phyloP scores from a whole-genome alignment of 1,140 invertebrate genomes.

The Chelonus insularis region DNA sequence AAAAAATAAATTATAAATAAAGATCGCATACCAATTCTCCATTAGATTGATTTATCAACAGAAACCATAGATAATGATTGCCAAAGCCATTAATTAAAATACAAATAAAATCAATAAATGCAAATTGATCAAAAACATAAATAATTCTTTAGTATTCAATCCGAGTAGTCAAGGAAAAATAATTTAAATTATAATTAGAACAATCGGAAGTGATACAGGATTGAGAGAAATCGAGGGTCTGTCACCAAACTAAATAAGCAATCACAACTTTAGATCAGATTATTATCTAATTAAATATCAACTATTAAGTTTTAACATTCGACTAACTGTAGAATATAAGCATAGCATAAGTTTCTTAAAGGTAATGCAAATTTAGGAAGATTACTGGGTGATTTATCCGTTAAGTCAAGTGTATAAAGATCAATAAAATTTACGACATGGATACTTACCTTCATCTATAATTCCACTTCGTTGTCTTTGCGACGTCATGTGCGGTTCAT shows the following conservation, averaged over 20 bases:
- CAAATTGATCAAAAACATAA: not conserved
- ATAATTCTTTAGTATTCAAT: not conserved
- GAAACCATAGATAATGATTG: constrained; percentile 11
- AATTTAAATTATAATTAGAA: too few species aligned
- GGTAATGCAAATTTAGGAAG: too few species aligned
- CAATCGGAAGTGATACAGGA: too few species aligned
- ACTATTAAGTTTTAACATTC: too few species aligned
- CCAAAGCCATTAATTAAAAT: constrained; percentile 15
- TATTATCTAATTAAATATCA: too few species aligned
- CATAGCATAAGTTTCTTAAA: too few species aligned
- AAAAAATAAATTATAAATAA: constrained; percentile 60
- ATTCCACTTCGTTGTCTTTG: constrained; percentile 52
- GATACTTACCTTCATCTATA: constrained; percentile 53
- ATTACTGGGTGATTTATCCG: too few species aligned
- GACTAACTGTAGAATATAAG: too few species aligned
- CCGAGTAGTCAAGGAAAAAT: too few species aligned
- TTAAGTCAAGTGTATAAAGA: not conserved
- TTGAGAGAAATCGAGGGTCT: too few species aligned
- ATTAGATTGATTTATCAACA: constrained; percentile 26
- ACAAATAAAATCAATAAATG: constrained; percentile 8
- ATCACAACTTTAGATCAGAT: too few species aligned
- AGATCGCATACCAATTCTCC: constrained; percentile 46
- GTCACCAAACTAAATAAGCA: too few species aligned
- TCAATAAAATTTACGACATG: not conserved
- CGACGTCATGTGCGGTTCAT: constrained; percentile 60